Percentiles rank a stretch among this genome's conserved stretches.
Conservation (phyloP, 2,888 invertebrate genomes). For the Meta bourneti region DNA sequence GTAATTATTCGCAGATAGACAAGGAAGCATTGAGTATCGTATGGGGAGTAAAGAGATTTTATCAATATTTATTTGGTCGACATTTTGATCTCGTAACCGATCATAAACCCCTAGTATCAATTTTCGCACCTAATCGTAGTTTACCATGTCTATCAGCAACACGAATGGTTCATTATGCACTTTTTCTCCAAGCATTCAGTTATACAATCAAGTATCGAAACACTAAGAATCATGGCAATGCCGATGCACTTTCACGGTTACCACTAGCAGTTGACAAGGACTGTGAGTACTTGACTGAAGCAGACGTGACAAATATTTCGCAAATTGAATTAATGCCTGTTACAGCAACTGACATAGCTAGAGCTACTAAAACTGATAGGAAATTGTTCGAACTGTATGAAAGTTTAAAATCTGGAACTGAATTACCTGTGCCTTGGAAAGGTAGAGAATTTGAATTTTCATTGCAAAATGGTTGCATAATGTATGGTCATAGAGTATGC, state of each 20-base stretch:
- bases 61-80: slow-evolving; percentile 78
- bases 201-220: slow-evolving; percentile 64
- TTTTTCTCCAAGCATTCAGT: slow-evolving; percentile 66
- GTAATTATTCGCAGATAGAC: slow-evolving; percentile 80
- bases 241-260: slow-evolving; percentile 64
- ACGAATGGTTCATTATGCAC: slow-evolving; percentile 79
- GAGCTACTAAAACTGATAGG: slow-evolving; percentile 64
- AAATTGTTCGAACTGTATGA: slow-evolving; percentile 64
- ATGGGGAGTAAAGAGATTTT: slow-evolving; percentile 79
- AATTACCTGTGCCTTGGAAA: slow-evolving; percentile 61
- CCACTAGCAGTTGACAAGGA: slow-evolving; percentile 60
- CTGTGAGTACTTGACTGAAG: slow-evolving; percentile 62
- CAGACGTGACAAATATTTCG: slow-evolving; percentile 63
- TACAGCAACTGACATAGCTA: slow-evolving; percentile 63
- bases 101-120: slow-evolving; percentile 79
- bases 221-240: slow-evolving; percentile 62
- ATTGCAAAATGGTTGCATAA: slow-evolving; percentile 64
- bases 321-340: slow-evolving; percentile 64
- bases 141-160: slow-evolving; percentile 79
- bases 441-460: slow-evolving; percentile 62
- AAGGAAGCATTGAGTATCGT: slow-evolving; percentile 80
- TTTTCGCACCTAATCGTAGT: slow-evolving; percentile 80
- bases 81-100: slow-evolving; percentile 79
- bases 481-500: slow-evolving; percentile 64
- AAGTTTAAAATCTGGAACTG: slow-evolving; percentile 63